Percentiles rank a stretch among this genome's conserved stretches.
These are phyloP conservation scores for Macrostomum lignano DNA, from an alignment of 1,140 invertebrate species.

Conservation along the genomic window DNA sequence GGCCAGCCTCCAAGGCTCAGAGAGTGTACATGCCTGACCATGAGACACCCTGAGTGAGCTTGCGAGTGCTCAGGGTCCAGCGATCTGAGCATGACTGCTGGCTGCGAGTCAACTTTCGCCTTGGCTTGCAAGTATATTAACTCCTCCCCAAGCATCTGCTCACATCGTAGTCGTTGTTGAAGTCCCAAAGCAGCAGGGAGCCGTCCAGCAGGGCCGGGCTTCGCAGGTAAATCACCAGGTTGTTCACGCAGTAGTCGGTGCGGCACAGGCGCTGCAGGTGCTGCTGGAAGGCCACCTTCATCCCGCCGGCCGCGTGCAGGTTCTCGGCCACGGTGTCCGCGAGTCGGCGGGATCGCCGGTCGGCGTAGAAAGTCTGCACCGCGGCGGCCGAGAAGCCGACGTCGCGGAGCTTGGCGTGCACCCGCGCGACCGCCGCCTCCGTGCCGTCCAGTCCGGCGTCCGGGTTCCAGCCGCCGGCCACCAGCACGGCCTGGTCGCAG, in stretches of 20 bases:
- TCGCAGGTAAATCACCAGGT: slow-evolving; percentile 31
- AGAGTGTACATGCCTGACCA: no score
- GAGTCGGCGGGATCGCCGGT: slow-evolving; percentile 17
- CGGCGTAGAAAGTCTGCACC: slow-evolving; percentile 33
- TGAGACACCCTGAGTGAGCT: no score
- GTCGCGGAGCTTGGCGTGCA: slow-evolving; percentile 27
- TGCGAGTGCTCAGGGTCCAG: no score
- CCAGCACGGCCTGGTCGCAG: slow-evolving; percentile 32
- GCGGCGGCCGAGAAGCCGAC: slow-evolving; percentile 30
- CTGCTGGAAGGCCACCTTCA: slow-evolving; percentile 30
- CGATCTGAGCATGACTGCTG: no score
- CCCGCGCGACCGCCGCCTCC: slow-evolving; percentile 18
- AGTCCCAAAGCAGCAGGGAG: slow-evolving; percentile 30
- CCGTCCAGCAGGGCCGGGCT: slow-evolving; percentile 30
- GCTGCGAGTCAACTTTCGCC: no score
- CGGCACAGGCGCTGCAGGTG: slow-evolving; percentile 29
- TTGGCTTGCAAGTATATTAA: no score
- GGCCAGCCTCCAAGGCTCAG: no score
- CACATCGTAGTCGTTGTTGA: slow-evolving; percentile 30
- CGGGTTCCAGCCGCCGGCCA: slow-evolving; percentile 33
- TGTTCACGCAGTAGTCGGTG: slow-evolving; percentile 29
- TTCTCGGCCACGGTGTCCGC: slow-evolving; percentile 10
- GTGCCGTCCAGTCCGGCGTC: slow-evolving; percentile 19
- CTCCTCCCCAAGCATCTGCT: no score
- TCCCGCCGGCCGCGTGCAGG: slow-evolving; percentile 26